phyloP scores from a whole-genome alignment of 2,888 invertebrate species.

The Melanchra persicariae region DNA sequence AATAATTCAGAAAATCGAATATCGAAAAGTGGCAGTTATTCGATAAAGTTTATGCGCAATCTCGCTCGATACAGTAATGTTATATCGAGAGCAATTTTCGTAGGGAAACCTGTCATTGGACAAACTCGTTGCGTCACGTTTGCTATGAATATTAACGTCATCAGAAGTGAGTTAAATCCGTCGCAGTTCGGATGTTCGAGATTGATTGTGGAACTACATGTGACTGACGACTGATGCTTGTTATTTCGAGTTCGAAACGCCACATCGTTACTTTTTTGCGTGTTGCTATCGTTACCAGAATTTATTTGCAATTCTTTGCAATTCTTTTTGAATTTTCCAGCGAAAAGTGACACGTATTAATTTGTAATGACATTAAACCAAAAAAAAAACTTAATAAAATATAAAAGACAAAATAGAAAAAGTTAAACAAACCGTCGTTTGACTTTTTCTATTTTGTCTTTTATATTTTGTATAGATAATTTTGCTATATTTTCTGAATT shows the following conservation, averaged over 20 bases:
- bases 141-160: slow-evolving; percentile 61
- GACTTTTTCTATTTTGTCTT: too few species aligned
- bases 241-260: slow-evolving; percentile 12
- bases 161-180: slow-evolving; percentile 39
- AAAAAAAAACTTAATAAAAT: too few species aligned
- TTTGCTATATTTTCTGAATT: too few species aligned
- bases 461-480: too few species aligned
- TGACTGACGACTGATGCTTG: slow-evolving; percentile 15
- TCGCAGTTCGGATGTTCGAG: slow-evolving; percentile 36
- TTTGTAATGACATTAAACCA: too few species aligned
- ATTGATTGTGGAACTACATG: slow-evolving; percentile 26
- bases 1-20: slow-evolving; percentile 54
- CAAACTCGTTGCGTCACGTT: slow-evolving; percentile 51
- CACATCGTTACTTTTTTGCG: slow-evolving; percentile 8
- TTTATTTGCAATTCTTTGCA: too few species aligned
- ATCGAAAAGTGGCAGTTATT: slow-evolving; percentile 62
- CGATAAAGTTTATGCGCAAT: slow-evolving; percentile 61
- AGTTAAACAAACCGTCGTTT: too few species aligned
- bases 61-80: slow-evolving; percentile 60
- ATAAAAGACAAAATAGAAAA: too few species aligned
- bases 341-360: too few species aligned
- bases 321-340: too few species aligned
- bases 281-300: too few species aligned
- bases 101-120: slow-evolving; percentile 64
- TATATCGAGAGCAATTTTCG: slow-evolving; percentile 67